Base-by-base conservation (phyloP, 2,113 vertebrate genomes). In the Scophthalmus maximus region DNA sequence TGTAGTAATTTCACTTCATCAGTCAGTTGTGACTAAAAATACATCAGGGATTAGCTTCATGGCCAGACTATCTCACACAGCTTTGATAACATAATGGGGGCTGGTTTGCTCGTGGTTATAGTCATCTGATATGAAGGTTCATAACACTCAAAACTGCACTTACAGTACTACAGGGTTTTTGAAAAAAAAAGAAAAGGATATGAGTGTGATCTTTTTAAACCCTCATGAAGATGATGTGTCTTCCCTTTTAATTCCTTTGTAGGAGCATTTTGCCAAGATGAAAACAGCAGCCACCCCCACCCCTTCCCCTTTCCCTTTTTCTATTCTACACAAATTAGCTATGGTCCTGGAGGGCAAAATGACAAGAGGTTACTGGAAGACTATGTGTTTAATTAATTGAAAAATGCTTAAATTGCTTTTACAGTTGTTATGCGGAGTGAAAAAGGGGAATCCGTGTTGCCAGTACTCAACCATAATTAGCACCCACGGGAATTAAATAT, bases 321-420 rank as follows among this genome's bases (percentile, higher is more conserved):
- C 95, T 96, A 95, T 96, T 97, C 94, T 93, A 93, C 95, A 94
- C 96, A 97, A 99, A 99, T 99, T 97, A 98, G 95, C 94, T 93
- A 87, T 89, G 95, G 96, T 98, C 96, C 96, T 98, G 95, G 94
- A 98, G 96, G 97, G 96, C 96, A 97, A 96, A 95, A 95, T 97
- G 97, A 98, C 96, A 98, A 96, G 96, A 97, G 97, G 98, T 97
- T 98, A 97, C 96, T 95, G 93, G 91, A 95, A 96, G 91, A 92
- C 95, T 97, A 94, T 98, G 96, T 99, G 96, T 99, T 98, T 98
- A 98, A 98, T 99, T 99, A 98, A 98, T 98, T 98, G 96, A 97
- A 98, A 97, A 98, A 97, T 96, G 96, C 96, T 98, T 95, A 96
- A 95, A 98, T 97, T 96, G 96, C 97, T 97, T 97, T 98, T 97